These are phyloP conservation scores for Dryocosmus kuriphilus DNA, from an alignment of 2,888 invertebrate genomes.

Conservation along the genomic window DNA sequence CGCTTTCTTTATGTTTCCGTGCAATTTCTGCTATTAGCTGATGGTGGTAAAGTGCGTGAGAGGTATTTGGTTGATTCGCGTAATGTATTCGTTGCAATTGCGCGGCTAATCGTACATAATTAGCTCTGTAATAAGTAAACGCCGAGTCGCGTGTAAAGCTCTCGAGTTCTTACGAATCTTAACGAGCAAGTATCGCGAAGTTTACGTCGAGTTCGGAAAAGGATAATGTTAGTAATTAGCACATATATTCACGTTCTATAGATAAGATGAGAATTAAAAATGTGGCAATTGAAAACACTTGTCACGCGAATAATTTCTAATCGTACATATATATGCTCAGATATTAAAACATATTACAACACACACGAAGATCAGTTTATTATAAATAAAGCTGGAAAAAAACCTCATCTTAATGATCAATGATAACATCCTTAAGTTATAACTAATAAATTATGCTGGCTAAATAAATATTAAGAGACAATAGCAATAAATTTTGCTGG, in stretches of 20 bases:
- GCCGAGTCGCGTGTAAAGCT: conserved; percentile 66
- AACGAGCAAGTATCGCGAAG: conserved; percentile 56
- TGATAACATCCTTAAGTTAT: not conserved
- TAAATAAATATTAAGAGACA: conserved; percentile 17
- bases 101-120: conserved; percentile 68
- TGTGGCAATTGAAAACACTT: not conserved
- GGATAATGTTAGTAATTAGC: conserved; percentile 43
- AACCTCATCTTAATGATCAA: conserved; percentile 1
- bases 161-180: conserved; percentile 56
- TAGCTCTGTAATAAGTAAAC: conserved; percentile 67
- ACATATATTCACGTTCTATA: not conserved
- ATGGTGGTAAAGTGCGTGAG: conserved; percentile 50
- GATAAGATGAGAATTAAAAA: not conserved
- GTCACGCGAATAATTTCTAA: not conserved
- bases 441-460: conserved; percentile 13
- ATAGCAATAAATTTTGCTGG: conserved; percentile 15
- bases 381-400: not conserved
- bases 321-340: not conserved
- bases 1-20: conserved; percentile 28
- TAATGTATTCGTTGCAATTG: conserved; percentile 67
- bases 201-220: conserved; percentile 51
- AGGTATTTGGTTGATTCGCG: conserved; percentile 59
- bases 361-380: not conserved
- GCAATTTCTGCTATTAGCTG: conserved; percentile 15
- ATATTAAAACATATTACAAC: not conserved